Conservation (phyloP, 2,797 vertebrate genomes). For the Tauraco hartlaubi region DNA sequence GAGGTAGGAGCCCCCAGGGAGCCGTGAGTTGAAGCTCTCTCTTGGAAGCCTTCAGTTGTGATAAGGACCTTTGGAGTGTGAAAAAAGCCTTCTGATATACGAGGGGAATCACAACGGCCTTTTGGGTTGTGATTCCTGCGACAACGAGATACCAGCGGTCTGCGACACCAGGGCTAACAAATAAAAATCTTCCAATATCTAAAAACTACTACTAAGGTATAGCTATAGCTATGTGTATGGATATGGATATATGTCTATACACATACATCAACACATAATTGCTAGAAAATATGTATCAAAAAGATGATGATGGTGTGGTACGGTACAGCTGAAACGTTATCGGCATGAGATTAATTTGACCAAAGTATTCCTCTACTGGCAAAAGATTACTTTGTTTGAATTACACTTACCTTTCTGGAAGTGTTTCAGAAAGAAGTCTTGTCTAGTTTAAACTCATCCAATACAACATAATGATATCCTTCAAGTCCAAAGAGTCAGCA, state of each 20-base stretch:
- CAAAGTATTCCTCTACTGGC: neutral
- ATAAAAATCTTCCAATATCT: neutral
- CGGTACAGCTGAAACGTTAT: neutral
- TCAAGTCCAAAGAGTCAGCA: neutral
- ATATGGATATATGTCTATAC: neutral
- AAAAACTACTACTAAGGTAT: neutral
- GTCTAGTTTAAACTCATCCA: slow-evolving; percentile 45
- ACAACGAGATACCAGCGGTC: no score
- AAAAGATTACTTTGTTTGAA: neutral
- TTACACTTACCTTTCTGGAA: neutral
- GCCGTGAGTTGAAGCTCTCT: no score
- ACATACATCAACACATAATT: neutral
- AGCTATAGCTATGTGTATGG: neutral
- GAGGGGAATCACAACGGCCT: no score
- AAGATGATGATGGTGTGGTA: neutral
- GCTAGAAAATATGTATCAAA: neutral
- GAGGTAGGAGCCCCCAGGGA: no score
- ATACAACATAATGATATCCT: neutral
- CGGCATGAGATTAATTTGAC: neutral
- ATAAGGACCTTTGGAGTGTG: no score
- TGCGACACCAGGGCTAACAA: neutral
- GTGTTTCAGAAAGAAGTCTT: neutral
- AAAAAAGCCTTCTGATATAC: no score
- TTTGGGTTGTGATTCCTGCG: no score
- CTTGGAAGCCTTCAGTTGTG: no score